phyloP scores from a whole-genome alignment of 1,140 invertebrate species.

The Gerris buenoi region DNA sequence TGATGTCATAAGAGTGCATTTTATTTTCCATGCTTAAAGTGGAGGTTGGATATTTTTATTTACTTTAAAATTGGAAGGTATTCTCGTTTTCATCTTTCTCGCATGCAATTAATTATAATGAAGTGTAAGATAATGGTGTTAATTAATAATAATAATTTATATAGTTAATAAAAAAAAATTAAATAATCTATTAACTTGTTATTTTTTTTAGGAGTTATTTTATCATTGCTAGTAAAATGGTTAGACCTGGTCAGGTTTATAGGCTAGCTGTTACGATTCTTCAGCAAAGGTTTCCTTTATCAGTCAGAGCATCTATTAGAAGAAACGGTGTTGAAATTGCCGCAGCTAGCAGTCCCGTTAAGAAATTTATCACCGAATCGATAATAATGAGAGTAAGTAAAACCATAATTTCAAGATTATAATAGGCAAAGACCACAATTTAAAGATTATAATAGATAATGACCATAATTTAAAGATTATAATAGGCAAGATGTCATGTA shows the following conservation, averaged over 20 bases:
- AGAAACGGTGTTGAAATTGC: slow-evolving; percentile 74
- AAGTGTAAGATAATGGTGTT: background rate
- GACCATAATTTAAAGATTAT: too few relatives aligned
- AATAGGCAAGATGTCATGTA: too few relatives aligned
- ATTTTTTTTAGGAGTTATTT: slow-evolving; percentile 56
- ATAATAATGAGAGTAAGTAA: slow-evolving; percentile 56
- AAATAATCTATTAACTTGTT: slow-evolving; percentile 14
- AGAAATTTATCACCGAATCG: slow-evolving; percentile 58
- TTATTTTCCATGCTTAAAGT: background rate
- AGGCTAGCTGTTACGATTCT: slow-evolving; percentile 64
- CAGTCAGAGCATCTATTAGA: slow-evolving; percentile 65
- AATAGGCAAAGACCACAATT: background rate
- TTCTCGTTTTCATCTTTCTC: background rate
- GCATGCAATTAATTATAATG: background rate
- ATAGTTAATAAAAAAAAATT: slow-evolving; percentile 2
- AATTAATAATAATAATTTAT: background rate
- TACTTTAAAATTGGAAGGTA: background rate
- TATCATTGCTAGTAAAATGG: slow-evolving; percentile 67
- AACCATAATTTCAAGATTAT: background rate
- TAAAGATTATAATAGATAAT: background rate
- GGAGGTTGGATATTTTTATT: background rate
- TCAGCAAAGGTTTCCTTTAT: slow-evolving; percentile 51
- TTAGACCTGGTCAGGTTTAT: slow-evolving; percentile 73
- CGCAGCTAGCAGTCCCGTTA: slow-evolving; percentile 56
- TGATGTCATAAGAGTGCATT: too few relatives aligned